Percentiles rank a stretch among this genome's conserved stretches.
phyloP scores from a whole-genome alignment of 2,888 invertebrate species.

The Zaprionus bogoriensis region DNA sequence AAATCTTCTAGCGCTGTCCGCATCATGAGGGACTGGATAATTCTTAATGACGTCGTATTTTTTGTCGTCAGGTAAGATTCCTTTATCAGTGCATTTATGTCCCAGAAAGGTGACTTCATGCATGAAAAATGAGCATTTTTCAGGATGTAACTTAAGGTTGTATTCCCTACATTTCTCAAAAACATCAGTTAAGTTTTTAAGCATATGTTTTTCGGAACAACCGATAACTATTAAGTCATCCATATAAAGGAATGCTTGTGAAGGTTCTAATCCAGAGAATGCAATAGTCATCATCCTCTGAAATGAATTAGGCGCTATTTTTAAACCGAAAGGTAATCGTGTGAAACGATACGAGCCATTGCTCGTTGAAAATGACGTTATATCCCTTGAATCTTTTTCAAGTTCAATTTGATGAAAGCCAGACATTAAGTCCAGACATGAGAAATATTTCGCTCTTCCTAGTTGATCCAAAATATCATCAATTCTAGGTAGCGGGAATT shows the following conservation, averaged over 20 bases:
- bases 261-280: conserved; percentile 8
- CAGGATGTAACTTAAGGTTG: conserved; percentile 1
- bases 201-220: conserved; percentile 17
- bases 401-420: conserved; percentile 15
- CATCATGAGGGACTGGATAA: background rate
- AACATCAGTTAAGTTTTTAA: conserved; percentile 10
- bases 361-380: conserved; percentile 3
- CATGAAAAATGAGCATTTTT: conserved; percentile 2
- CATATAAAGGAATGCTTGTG: conserved; percentile 4
- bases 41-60: conserved; percentile 6
- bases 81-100: conserved; percentile 2
- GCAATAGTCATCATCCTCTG: conserved; percentile 14
- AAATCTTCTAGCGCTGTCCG: conserved; percentile 7
- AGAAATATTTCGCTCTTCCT: conserved; percentile 13
- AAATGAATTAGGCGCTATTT: conserved; percentile 7
- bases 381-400: background rate
- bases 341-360: conserved; percentile 2
- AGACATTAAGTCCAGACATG: conserved; percentile 12
- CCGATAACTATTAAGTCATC: conserved; percentile 13
- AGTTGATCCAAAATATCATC: conserved; percentile 17
- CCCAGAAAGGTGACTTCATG: background rate
- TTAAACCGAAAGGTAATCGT: background rate
- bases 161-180: conserved; percentile 12
- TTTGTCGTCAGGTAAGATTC: conserved; percentile 6
- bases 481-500: conserved; percentile 15